These are phyloP conservation scores for Luperina testacea DNA, from an alignment of 2,888 invertebrate genomes.

Conservation along the genomic window DNA sequence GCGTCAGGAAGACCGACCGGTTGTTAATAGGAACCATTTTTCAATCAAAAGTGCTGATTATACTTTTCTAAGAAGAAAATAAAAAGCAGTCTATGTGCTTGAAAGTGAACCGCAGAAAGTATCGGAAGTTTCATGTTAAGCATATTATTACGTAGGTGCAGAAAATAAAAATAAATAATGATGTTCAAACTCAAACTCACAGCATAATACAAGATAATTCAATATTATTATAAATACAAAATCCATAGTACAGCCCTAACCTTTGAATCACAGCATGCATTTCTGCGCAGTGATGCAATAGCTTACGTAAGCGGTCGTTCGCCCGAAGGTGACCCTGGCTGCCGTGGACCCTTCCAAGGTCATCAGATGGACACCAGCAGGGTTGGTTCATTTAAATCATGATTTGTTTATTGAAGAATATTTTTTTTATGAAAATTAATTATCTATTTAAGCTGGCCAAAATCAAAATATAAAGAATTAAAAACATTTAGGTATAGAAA, in stretches of 20 bases:
- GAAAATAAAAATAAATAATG: background rate
- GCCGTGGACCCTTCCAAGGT: conserved; percentile 73
- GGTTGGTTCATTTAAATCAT: conserved; percentile 6
- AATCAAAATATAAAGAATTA: background rate
- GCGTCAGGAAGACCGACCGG: background rate
- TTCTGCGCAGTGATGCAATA: conserved; percentile 81
- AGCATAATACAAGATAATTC: background rate
- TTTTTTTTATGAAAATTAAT: background rate
- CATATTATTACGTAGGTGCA: background rate
- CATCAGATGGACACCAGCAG: conserved; percentile 49
- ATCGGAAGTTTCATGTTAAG: background rate
- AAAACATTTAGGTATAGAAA: background rate
- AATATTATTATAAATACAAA: background rate
- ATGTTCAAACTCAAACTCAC: too few relatives aligned
- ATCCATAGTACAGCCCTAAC: conserved; percentile 53
- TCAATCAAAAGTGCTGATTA: background rate
- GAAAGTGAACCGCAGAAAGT: background rate
- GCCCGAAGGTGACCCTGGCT: conserved; percentile 70
- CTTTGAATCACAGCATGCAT: conserved; percentile 70
- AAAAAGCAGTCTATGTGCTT: background rate
- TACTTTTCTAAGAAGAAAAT: background rate
- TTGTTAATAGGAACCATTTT: background rate
- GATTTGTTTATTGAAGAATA: background rate
- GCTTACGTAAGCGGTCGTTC: conserved; percentile 81
- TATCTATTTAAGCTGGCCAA: background rate